Evolutionary conservation across 2,888 invertebrate species (phyloP), one percentile per base, ranked within the genome.

Genomic region (Bimastos eiseni): DNA sequence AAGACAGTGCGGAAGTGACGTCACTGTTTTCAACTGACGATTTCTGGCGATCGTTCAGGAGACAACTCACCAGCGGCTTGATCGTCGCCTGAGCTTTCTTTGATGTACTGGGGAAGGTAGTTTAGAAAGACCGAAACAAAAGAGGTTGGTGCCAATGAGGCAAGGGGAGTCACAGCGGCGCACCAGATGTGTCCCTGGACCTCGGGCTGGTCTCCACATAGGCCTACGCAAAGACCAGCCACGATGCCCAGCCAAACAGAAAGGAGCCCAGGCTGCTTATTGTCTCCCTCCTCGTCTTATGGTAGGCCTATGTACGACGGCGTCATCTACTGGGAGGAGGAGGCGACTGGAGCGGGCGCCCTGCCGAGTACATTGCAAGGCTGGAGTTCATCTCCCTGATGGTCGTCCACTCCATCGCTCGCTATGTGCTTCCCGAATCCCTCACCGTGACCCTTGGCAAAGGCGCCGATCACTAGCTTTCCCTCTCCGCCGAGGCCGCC

Each of bases 301-400:
- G 41, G 41, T 41, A 41, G n/a, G n/a, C n/a, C n/a, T 49, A 5
- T n/a, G 70, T 8, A 30, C 70, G 30, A n/a, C n/a, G 17, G 30
- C 70, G 8, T n/a, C 70, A 17, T n/a, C 70, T 70, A 70, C 70
- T 70, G 70, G 6, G 86, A 86, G 2, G 86, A 86, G 19, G 86
- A 86, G 34, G 86, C 86, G 86, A 37, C 86, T 34, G 86, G 36
- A 24, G 86, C 86, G 11, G 90, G 83, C 55, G 92, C 92, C 88
- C 92, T 90, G 83, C 92, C 92, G 36, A 92, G 90, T 36, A 92
- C 92, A 88, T 92, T 92, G 86, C 92, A 92, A 33, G 89, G 90
- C 44, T 91, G 83, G 55, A 89, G 83, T 38, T 37, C 33, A n/a
- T 70, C 70, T 44, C 55, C 70, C 83, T 55, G 90, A 13, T n/a